These are phyloP conservation scores for Amphipoea lucens DNA, from an alignment of 2,888 invertebrate genomes.

Conservation along the genomic window DNA sequence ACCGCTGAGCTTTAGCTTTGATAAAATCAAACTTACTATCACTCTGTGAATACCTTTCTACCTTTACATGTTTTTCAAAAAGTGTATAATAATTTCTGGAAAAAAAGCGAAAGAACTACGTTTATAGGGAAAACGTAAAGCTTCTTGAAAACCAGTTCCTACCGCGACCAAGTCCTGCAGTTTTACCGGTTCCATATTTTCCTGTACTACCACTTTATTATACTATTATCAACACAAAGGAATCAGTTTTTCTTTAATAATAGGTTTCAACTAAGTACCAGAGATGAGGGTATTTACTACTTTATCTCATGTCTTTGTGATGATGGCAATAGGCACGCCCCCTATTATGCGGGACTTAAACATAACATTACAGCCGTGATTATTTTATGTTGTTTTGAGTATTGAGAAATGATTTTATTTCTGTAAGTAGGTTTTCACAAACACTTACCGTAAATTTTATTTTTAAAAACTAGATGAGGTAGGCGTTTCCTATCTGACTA, in stretches of 20 bases:
- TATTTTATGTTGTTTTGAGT: no score
- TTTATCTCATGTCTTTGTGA: background rate
- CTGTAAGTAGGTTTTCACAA: no score
- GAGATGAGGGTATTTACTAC: background rate
- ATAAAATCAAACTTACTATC: background rate
- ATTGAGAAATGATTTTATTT: no score
- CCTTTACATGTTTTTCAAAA: background rate
- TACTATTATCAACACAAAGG: conserved; percentile 10
- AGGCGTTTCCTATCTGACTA: no score
- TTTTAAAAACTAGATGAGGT: no score
- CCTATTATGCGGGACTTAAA: background rate
- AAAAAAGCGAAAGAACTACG: background rate
- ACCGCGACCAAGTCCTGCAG: background rate
- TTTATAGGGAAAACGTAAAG: conserved; percentile 4
- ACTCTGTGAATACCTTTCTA: background rate
- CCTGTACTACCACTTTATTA: background rate
- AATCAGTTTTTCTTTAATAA: background rate
- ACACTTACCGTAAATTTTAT: no score
- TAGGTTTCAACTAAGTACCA: background rate
- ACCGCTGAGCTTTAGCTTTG: background rate
- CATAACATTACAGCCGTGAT: background rate
- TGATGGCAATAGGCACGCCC: background rate
- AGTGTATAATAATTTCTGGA: background rate
- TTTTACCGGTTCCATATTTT: conserved; percentile 42
- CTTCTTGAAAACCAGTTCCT: conserved; percentile 10